phyloP scores from a whole-genome alignment of 2,113 vertebrate genomes.

The Daboia siamensis region DNA sequence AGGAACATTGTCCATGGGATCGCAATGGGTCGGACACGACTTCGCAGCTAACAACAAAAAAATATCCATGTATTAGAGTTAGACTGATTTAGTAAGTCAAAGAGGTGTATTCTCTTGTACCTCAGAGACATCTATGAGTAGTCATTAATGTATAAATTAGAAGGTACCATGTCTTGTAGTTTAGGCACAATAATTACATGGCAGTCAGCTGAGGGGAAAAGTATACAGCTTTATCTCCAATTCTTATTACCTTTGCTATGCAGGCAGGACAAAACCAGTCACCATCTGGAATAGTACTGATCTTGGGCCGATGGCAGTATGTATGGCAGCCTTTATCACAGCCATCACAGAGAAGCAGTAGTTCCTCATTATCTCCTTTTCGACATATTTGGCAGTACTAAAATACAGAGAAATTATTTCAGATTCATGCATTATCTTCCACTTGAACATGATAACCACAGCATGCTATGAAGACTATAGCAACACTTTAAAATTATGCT shows the following conservation, averaged over 20 bases:
- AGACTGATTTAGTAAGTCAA: neutral
- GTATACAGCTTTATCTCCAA: neutral
- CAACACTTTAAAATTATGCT: neutral
- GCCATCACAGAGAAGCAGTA: constrained; percentile 94
- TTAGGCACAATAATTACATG: neutral
- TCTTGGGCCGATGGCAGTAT: constrained; percentile 97
- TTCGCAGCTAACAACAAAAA: too few relatives aligned
- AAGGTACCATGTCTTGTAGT: neutral
- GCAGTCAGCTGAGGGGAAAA: neutral
- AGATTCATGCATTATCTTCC: constrained; percentile 16
- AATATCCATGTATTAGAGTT: neutral
- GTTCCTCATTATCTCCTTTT: constrained; percentile 96
- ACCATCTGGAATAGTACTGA: constrained; percentile 93
- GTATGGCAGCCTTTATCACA: constrained; percentile 99
- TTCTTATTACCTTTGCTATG: constrained; percentile 88
- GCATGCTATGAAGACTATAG: neutral
- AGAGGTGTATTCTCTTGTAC: neutral
- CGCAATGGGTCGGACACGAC: too few relatives aligned
- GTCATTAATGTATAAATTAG: neutral
- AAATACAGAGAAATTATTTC: constrained; percentile 56
- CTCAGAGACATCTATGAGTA: neutral
- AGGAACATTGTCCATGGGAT: too few relatives aligned
- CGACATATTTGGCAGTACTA: constrained; percentile 98
- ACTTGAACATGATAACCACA: neutral
- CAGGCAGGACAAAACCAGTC: constrained; percentile 99